Evolutionary conservation across 1,140 invertebrate genomes (phyloP).

Genomic region (Nasonia vitripennis): DNA sequence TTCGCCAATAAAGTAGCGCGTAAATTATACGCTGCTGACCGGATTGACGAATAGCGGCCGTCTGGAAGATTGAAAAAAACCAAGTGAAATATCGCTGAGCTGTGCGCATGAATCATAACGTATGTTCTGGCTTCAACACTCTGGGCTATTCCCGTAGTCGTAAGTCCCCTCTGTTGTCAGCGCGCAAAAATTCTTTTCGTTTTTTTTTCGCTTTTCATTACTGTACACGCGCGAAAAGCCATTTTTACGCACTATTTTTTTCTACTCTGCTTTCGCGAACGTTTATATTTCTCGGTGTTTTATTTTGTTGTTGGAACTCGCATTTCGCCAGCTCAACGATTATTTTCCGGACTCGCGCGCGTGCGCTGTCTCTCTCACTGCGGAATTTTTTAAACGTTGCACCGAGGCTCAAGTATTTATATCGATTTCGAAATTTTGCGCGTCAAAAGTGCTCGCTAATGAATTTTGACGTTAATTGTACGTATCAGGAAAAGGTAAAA

Average conservation of each 20-base stretch:
- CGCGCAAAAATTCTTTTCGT: too few relatives aligned
- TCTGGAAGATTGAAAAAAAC: background rate
- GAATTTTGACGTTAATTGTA: too few relatives aligned
- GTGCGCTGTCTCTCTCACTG: background rate
- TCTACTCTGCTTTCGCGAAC: background rate
- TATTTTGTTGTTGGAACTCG: background rate
- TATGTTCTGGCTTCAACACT: too few relatives aligned
- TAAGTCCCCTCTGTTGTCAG: too few relatives aligned
- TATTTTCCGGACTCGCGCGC: background rate
- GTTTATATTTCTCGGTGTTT: background rate
- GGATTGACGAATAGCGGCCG: background rate
- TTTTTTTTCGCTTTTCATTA: background rate
- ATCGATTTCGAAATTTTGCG: background rate
- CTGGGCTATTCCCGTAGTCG: too few relatives aligned
- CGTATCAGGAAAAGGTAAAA: too few relatives aligned
- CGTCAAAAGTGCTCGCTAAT: background rate
- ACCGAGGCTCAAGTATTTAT: too few relatives aligned
- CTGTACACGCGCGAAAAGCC: too few relatives aligned
- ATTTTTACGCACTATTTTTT: too few relatives aligned
- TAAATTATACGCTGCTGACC: background rate
- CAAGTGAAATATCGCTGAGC: background rate
- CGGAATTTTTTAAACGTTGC: background rate
- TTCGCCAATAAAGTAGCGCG: background rate
- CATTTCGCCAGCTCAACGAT: background rate
- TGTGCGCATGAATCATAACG: background rate